phyloP scores from a whole-genome alignment of 2,797 vertebrate species.

The Parauchenoglanis punctatus region DNA sequence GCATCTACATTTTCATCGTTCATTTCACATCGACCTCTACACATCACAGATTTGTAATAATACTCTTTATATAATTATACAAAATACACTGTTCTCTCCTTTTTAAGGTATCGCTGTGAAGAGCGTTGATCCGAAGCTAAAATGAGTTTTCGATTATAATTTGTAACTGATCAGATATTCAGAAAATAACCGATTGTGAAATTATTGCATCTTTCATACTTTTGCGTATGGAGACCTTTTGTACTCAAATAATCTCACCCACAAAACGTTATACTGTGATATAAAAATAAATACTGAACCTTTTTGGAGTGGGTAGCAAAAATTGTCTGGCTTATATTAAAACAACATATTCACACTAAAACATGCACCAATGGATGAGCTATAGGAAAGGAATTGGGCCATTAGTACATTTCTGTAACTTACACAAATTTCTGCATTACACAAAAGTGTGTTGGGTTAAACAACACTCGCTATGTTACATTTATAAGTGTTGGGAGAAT shows the following conservation, averaged over 20 bases:
- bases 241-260: slow-evolving; percentile 44
- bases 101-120: slow-evolving; percentile 65
- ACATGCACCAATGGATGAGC: slow-evolving; percentile 45
- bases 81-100: slow-evolving; percentile 78
- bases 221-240: slow-evolving; percentile 50
- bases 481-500: slow-evolving; percentile 9
- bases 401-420: slow-evolving; percentile 33
- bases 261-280: slow-evolving; percentile 62
- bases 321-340: slow-evolving; percentile 45
- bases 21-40: slow-evolving; percentile 71
- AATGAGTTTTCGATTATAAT: slow-evolving; percentile 42
- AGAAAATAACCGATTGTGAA: slow-evolving; percentile 10
- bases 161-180: slow-evolving; percentile 25
- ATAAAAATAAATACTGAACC: slow-evolving; percentile 66
- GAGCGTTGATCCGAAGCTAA: slow-evolving; percentile 61
- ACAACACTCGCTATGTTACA: slow-evolving; percentile 14
- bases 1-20: slow-evolving; percentile 68
- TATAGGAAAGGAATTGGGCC: slow-evolving; percentile 19
- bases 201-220: slow-evolving; percentile 74
- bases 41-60: slow-evolving; percentile 74
- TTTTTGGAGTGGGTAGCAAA: slow-evolving; percentile 52
- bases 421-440: neutral
- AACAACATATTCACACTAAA: slow-evolving; percentile 49
- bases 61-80: slow-evolving; percentile 79
- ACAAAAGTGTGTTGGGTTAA: slow-evolving; percentile 14